Evolutionary conservation across 2,113 vertebrate species (phyloP), one percentile per base, ranked within the genome.

Genomic region (Epinephelus fuscoguttatus): DNA sequence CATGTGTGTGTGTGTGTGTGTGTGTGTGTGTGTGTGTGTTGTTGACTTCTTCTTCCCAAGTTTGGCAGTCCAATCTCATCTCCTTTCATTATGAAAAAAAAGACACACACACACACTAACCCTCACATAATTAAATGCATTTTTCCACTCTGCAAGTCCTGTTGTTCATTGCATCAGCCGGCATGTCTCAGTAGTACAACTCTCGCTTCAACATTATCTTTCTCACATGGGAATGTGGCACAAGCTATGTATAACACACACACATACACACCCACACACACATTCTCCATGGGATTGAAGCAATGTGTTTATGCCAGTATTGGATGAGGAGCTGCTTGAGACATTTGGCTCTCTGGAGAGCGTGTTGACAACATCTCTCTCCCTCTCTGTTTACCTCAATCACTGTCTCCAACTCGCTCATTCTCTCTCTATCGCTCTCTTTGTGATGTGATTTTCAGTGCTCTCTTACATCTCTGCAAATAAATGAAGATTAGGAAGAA

Each of bases 141-240:
- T 87, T 81, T 84, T 74, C 27, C 55, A 59, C 59, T 80, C 60
- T 73, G 88, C 67, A 91, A 91, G 77, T 78, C 70, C 68, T 89
- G 87, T 88, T 89, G 78, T 89, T 94, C 53, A 70, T 93, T 93
- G 91, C 93, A 86, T 94, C 93, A 94, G 83, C 87, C 75, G 3
- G 66, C 11, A 0, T 4, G 88, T 84, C 89, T 88, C 80, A 69
- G 88, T 73, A 72, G 85, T 76, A 15, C 76, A 78, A 75, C 71
- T 89, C 77, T 80, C 80, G 12, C 88, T 84, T 81, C 59, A 52
- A 70, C 88, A 85, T 87, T 81, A 77, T 79, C 73, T 7, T 50
- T 70, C 70, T 87, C 93, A 86, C 87, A 75, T 86, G 91, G 93
- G 91, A 90, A 25, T 27, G n/a, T 88, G 71, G 42, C 70, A 27